Evolutionary conservation across 2,797 vertebrate species (phyloP), one percentile per base, ranked within the genome.

Genomic region (Coreius guichenoti): DNA sequence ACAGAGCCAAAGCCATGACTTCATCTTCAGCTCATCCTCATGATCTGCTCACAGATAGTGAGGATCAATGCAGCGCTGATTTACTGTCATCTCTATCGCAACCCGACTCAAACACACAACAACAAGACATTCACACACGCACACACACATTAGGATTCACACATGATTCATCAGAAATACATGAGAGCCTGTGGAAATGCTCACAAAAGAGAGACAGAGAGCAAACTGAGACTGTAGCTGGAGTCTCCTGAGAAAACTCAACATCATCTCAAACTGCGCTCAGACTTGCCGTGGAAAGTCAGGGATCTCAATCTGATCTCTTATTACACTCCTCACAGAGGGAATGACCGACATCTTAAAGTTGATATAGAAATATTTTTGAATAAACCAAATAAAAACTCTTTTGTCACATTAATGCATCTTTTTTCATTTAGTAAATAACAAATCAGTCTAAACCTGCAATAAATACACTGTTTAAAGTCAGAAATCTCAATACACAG

Each of bases 71-170:
- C 33, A 9, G 45, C 2, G 16, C 31, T 80, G 79, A 82, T 82
- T 82, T 87, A 79, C 33, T 43, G 49, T 43, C 65, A 67, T 87
- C 80, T 31, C 86, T 81, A 86, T 86, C 65, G 19, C 81, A 74
- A 87, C 70, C 39, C 4, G 16, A 17, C 70, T 61, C 73, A 81
- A 81, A 86, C 81, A 81, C 36, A 39, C 39, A 33, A 76, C 79
- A 83, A 84, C 73, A 85, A 26, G 9, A 70, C 29, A 13, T 16
- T 23, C 54, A 56, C 54, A 63, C 8, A 8, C 51, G 23, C 51
- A 21, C 51, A 56, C 56, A 61, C 58, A 61, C 56, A 67, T 21
- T 63, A 65, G 23, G 51, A 36, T n/a, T 26, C 21, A 39, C 78
- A 31, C 29, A 3, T 49, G 74, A 54, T 23, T 67, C 61, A 67